Conservation (phyloP, 2,888 invertebrate species). For the Nebria brevicollis region DNA sequence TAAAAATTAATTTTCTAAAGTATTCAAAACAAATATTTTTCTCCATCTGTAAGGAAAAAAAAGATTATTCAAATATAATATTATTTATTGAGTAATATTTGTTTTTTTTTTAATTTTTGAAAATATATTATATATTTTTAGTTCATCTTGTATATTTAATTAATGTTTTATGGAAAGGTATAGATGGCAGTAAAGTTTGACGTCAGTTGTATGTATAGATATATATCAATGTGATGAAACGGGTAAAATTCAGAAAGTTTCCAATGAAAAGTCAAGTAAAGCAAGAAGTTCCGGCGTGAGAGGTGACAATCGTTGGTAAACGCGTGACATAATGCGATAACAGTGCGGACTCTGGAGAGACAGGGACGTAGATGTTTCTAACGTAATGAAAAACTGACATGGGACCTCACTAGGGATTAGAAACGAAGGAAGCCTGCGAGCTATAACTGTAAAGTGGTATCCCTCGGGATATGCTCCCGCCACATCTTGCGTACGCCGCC, state of each 20-base stretch:
- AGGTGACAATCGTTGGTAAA: conserved; percentile 17
- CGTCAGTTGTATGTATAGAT: neutral
- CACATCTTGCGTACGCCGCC: neutral
- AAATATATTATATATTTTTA: no score
- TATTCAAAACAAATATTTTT: no score
- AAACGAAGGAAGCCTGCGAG: conserved; percentile 19
- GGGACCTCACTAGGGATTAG: conserved; percentile 17
- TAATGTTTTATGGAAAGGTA: neutral
- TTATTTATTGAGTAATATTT: no score
- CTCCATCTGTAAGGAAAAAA: no score
- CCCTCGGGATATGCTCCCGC: neutral
- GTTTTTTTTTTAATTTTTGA: no score
- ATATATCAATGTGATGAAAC: neutral
- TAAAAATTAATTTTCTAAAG: no score
- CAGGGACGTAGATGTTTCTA: conserved; percentile 8
- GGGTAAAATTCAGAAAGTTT: conserved; percentile 2
- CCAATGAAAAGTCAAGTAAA: neutral
- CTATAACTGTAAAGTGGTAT: conserved; percentile 18
- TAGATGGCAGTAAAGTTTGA: neutral
- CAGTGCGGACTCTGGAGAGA: neutral
- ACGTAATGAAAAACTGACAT: conserved; percentile 17
- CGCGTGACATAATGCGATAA: conserved; percentile 22
- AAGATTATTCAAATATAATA: no score
- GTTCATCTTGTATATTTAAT: no score
- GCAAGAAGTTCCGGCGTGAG: conserved; percentile 1